phyloP scores from a whole-genome alignment of 2,113 vertebrate genomes.

The Chaenogobius annularis region DNA sequence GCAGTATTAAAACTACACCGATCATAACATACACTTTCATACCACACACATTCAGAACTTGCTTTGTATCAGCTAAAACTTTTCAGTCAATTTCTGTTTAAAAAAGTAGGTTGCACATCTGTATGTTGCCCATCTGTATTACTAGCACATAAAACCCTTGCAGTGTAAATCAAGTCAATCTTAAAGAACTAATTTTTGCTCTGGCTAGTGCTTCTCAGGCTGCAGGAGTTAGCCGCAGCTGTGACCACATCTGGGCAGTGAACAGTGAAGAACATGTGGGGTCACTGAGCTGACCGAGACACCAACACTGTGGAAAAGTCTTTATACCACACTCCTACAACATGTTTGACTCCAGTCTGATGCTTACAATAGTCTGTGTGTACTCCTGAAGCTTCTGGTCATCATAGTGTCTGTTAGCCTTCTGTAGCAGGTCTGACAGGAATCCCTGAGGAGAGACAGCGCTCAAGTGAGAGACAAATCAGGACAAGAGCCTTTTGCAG shows the following conservation, averaged over 20 bases:
- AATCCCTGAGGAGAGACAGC: slow-evolving; percentile 82
- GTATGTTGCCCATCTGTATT: background rate
- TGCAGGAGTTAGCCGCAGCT: slow-evolving; percentile 60
- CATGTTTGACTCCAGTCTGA: background rate
- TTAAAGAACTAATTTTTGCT: background rate
- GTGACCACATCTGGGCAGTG: slow-evolving; percentile 64
- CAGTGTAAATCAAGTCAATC: background rate
- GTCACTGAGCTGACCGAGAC: slow-evolving; percentile 14
- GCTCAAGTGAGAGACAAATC: background rate
- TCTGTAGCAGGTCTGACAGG: slow-evolving; percentile 93
- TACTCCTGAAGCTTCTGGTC: slow-evolving; percentile 95
- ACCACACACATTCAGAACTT: background rate
- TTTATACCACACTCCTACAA: background rate
- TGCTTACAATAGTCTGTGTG: slow-evolving; percentile 94
- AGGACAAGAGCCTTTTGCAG: background rate
- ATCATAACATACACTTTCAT: no score
- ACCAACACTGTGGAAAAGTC: slow-evolving; percentile 3
- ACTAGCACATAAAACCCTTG: background rate
- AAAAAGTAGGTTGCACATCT: background rate
- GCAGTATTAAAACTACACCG: background rate
- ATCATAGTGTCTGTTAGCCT: slow-evolving; percentile 92
- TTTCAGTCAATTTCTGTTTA: background rate
- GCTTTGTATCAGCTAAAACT: background rate
- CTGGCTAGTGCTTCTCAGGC: slow-evolving; percentile 51
- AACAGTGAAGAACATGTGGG: slow-evolving; percentile 55